A percentile compares a stretch with the other conserved stretches of the same genome.
Evolutionary conservation across 2,797 vertebrate species (phyloP).

Genomic region (Ciconia nigra): DNA sequence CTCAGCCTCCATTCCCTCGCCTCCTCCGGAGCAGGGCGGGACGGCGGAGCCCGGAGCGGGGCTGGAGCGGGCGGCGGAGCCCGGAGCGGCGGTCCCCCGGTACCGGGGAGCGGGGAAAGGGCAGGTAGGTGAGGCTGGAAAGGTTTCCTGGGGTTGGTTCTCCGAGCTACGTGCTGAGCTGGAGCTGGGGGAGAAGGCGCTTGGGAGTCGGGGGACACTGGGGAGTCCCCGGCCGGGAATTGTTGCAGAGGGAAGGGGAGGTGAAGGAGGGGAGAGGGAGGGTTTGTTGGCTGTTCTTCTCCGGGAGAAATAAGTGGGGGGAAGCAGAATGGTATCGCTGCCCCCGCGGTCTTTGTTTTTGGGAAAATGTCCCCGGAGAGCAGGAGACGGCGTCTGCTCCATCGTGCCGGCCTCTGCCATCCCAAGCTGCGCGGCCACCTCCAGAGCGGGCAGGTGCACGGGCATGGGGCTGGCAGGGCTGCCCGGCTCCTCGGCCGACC

Average conservation of each 20-base stretch:
- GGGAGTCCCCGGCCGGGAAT: not conserved
- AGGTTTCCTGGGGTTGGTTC: not conserved
- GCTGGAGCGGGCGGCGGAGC: not conserved
- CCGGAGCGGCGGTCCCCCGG: not conserved
- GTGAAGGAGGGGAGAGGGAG: not conserved
- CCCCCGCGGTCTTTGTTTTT: not conserved
- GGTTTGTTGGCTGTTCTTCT: not conserved
- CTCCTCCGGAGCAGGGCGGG: not conserved
- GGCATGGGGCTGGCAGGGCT: not conserved
- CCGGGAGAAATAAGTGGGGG: not conserved
- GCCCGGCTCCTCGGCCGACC: fast-evolving
- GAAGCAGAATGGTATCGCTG: too few species aligned
- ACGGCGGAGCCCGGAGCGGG: not conserved
- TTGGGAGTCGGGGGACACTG: not conserved
- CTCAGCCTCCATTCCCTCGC: not conserved
- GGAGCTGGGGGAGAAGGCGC: not conserved
- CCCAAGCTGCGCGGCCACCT: not conserved
- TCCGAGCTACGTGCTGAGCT: fast-evolving
- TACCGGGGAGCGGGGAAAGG: not conserved
- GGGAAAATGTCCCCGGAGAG: not conserved
- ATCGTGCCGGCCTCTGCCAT: not conserved
- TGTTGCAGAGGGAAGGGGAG: not conserved
- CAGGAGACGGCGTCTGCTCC: not conserved
- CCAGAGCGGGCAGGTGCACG: not conserved
- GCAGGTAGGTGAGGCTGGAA: conserved; percentile 7